phyloP scores from a whole-genome alignment of 2,113 vertebrate species.

The Callaeas wilsoni region DNA sequence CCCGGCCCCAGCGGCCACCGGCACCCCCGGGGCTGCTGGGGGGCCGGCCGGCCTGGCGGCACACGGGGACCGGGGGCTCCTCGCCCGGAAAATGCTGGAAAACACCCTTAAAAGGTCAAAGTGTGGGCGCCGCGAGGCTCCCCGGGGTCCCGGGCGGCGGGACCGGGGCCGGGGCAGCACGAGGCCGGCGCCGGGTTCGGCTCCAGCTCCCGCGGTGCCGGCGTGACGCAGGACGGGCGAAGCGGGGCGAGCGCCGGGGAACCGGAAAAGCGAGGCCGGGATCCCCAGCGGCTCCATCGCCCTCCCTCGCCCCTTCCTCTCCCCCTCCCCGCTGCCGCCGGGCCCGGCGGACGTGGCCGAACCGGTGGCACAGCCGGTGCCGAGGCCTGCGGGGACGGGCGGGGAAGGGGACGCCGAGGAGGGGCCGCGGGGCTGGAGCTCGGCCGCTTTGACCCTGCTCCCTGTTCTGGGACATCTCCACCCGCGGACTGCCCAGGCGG shows the following conservation, averaged over 20 bases:
- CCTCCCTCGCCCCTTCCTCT: background rate
- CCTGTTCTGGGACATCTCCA: fast-evolving
- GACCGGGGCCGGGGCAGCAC: background rate
- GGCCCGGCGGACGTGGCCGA: background rate
- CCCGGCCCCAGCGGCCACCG: background rate
- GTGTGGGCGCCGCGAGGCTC: background rate
- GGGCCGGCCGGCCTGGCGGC: background rate
- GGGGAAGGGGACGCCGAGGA: background rate
- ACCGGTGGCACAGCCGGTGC: background rate
- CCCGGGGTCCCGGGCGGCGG: background rate
- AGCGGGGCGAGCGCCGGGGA: background rate
- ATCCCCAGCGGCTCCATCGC: background rate
- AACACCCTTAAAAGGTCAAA: constrained; percentile 61
- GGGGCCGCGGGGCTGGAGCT: fast-evolving
- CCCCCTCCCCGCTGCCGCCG: background rate
- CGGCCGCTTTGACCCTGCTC: fast-evolving
- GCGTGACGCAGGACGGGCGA: background rate
- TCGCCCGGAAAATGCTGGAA: background rate
- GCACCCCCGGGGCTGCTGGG: background rate
- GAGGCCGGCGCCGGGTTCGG: background rate
- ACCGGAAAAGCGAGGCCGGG: constrained; percentile 44
- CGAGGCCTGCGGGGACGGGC: background rate
- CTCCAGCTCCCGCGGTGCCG: background rate
- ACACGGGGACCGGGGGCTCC: background rate
- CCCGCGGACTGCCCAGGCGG: fast-evolving